Evolutionary conservation across 2,888 invertebrate species (phyloP).

Genomic region (Lycaena phlaeas): DNA sequence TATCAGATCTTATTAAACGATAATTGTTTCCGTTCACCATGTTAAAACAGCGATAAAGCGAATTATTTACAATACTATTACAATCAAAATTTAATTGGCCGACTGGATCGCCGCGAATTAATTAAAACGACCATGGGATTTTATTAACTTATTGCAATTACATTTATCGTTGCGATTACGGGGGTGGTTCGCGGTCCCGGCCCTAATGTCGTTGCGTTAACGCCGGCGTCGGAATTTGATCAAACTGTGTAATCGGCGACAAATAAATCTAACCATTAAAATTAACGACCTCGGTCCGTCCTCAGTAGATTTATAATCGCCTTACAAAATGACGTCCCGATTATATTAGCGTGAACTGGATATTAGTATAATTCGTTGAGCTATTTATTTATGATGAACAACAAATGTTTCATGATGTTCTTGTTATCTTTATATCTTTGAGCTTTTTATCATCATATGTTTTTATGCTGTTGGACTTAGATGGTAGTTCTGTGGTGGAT

Average conservation of each 20-base stretch:
- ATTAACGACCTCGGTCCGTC: conserved; percentile 54
- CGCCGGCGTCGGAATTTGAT: conserved; percentile 50
- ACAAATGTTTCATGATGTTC: too few relatives aligned
- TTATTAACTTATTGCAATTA: conserved; percentile 68
- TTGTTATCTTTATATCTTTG: too few relatives aligned
- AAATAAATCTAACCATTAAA: conserved; percentile 64
- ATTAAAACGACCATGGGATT: conserved; percentile 54
- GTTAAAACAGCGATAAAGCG: conserved; percentile 16
- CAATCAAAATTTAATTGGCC: conserved; percentile 55
- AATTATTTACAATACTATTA: conserved; percentile 25
- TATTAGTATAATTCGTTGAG: conserved; percentile 11
- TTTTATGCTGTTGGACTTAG: too few relatives aligned
- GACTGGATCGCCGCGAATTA: conserved; percentile 57
- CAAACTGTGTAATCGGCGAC: conserved; percentile 54
- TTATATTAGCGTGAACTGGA: conserved; percentile 18
- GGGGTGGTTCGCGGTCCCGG: conserved; percentile 30
- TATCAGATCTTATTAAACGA: conserved; percentile 7
- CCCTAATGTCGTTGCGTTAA: conserved; percentile 39
- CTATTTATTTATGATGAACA: background rate
- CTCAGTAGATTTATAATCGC: conserved; percentile 58
- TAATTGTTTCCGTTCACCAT: conserved; percentile 9
- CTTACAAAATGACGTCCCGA: conserved; percentile 40
- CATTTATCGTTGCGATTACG: conserved; percentile 55
- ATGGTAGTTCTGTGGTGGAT: too few relatives aligned
- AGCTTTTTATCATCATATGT: too few relatives aligned